These are phyloP conservation scores for Euzophera pinguis DNA, from an alignment of 2,888 invertebrate genomes.

Conservation along the genomic window DNA sequence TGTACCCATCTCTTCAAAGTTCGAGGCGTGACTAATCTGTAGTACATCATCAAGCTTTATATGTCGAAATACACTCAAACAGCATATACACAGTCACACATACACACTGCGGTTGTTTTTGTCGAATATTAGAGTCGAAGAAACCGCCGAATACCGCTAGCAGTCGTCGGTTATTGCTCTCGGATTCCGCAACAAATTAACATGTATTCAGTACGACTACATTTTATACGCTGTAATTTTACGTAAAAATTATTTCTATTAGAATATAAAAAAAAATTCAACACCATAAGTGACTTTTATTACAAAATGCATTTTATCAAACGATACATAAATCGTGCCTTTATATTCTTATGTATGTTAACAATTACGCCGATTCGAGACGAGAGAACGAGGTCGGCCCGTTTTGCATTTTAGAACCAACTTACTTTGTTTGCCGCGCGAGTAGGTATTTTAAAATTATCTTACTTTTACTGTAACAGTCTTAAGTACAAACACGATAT, in stretches of 20 bases:
- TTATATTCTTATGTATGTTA: constrained; percentile 33
- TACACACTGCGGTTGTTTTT: constrained; percentile 56
- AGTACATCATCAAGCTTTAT: constrained; percentile 54
- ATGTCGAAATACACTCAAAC: constrained; percentile 59
- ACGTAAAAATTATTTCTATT: constrained; percentile 53
- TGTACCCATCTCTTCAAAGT: constrained; percentile 39
- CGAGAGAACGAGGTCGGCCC: constrained; percentile 38
- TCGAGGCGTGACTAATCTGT: constrained; percentile 59
- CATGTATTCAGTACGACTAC: constrained; percentile 77
- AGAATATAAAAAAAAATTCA: constrained; percentile 12
- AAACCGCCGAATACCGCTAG: constrained; percentile 78
- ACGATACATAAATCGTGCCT: constrained; percentile 20
- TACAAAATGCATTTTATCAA: constrained; percentile 20
- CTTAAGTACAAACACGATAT: constrained; percentile 3
- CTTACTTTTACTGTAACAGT: background rate
- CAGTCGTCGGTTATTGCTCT: constrained; percentile 76
- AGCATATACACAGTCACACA: constrained; percentile 46
- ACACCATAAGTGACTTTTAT: background rate
- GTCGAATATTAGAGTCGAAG: constrained; percentile 70
- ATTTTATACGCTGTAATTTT: constrained; percentile 71
- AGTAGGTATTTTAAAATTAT: background rate
- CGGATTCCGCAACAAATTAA: constrained; percentile 79
- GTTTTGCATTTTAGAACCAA: constrained; percentile 40
- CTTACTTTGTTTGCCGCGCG: constrained; percentile 30
- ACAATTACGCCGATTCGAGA: constrained; percentile 29